These are phyloP conservation scores for Gymnoscopelus braueri DNA, from an alignment of 2,797 vertebrate genomes.

Conservation along the genomic window DNA sequence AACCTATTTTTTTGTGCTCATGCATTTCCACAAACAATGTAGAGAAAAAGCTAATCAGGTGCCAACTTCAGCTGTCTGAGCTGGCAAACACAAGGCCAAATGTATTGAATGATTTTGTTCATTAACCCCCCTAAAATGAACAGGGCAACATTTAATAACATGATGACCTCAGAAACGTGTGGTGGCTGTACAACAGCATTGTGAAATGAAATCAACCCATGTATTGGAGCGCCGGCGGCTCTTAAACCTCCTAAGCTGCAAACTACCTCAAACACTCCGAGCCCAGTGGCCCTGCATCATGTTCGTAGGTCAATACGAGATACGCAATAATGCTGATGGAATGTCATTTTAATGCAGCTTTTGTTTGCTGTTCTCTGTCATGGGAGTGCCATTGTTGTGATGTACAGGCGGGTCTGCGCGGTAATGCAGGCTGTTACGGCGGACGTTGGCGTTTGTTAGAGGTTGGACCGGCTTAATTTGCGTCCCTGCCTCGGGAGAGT, in stretches of 20 bases:
- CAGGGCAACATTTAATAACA: no score
- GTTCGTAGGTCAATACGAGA: background rate
- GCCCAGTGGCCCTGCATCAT: background rate
- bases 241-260: background rate
- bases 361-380: background rate
- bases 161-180: no score
- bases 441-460: background rate
- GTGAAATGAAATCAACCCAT: background rate
- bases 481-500: background rate
- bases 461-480: no score
- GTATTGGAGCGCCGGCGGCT: background rate
- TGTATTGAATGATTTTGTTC: no score
- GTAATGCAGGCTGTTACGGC: background rate
- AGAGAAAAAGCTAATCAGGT: no score
- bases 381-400: background rate
- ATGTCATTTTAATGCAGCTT: background rate
- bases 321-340: background rate
- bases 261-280: background rate
- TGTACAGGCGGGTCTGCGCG: background rate
- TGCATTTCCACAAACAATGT: no score
- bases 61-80: no score
- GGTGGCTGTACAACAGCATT: background rate
- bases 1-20: no score
- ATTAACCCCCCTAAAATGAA: no score
- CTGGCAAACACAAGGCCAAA: no score